Conservation (phyloP, 1,140 invertebrate genomes). For the Dufourea novaeangliae region DNA sequence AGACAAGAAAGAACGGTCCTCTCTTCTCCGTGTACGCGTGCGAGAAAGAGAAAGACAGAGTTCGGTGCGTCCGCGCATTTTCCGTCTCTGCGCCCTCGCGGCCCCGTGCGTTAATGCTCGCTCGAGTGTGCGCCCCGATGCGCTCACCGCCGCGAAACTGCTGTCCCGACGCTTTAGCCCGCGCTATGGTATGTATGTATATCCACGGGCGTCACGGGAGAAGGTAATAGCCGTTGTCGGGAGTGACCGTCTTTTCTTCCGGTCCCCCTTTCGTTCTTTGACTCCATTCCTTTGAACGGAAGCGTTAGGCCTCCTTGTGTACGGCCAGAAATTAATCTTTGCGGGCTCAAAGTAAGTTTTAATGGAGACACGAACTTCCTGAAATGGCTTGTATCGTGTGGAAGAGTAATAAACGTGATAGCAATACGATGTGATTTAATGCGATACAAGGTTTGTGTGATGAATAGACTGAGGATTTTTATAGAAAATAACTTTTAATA, state of each 20-base stretch:
- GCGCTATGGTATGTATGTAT: background rate
- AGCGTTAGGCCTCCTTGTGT: background rate
- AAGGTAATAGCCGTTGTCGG: conserved; percentile 2
- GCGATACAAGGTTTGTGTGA: background rate
- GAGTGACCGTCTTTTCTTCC: background rate
- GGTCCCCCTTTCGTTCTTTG: background rate
- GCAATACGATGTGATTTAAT: background rate
- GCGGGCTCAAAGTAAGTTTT: background rate
- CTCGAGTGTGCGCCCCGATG: conserved; percentile 23
- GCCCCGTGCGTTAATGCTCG: conserved; percentile 11
- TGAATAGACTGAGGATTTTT: no score
- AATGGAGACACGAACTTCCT: background rate
- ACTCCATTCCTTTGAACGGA: background rate
- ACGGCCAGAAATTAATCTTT: background rate
- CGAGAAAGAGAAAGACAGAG: no score
- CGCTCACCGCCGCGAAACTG: background rate
- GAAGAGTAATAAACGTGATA: background rate
- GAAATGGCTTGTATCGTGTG: background rate
- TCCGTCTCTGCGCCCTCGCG: background rate
- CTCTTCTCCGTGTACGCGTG: background rate
- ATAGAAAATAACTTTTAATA: no score
- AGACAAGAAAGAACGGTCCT: conserved; percentile 56
- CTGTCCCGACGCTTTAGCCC: background rate
- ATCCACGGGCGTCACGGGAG: background rate
- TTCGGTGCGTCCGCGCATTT: conserved; percentile 5